Percentiles rank a stretch among this genome's conserved stretches.
Conservation (phyloP, 1,140 invertebrate genomes). For the Gonioctena quinquepunctata region DNA sequence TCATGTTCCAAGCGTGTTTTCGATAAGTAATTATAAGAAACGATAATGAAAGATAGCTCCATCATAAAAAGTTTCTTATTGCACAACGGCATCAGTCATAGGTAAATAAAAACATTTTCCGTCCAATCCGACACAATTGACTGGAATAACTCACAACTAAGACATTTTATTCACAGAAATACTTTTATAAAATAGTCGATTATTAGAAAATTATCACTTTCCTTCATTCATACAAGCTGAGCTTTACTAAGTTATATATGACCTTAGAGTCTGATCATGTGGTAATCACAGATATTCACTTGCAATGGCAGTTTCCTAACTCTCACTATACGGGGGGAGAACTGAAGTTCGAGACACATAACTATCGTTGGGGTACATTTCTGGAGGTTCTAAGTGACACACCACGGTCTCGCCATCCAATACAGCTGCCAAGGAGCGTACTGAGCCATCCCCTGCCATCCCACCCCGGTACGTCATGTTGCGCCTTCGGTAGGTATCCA, state of each 20-base stretch:
- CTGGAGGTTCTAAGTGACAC: slow-evolving; percentile 74
- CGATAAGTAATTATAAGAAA: not conserved
- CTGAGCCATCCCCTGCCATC: slow-evolving; percentile 61
- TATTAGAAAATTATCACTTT: slow-evolving; percentile 56
- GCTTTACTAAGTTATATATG: slow-evolving; percentile 47
- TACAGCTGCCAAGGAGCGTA: slow-evolving; percentile 72
- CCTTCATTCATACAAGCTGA: slow-evolving; percentile 53
- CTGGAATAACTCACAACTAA: slow-evolving; percentile 52
- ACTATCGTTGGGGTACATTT: slow-evolving; percentile 48
- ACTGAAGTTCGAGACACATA: slow-evolving; percentile 51
- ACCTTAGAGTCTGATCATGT: slow-evolving; percentile 54
- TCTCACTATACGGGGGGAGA: slow-evolving; percentile 54
- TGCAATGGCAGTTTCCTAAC: slow-evolving; percentile 54
- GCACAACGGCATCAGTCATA: not conserved
- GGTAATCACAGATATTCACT: slow-evolving; percentile 57
- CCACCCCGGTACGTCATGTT: slow-evolving; percentile 51
- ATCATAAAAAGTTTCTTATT: not conserved
- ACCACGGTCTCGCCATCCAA: slow-evolving; percentile 82
- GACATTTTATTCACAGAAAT: slow-evolving; percentile 48
- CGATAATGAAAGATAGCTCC: not conserved
- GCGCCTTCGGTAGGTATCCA: slow-evolving; percentile 55
- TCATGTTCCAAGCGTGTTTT: not conserved
- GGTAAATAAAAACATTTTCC: slow-evolving; percentile 30
- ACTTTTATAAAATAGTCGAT: slow-evolving; percentile 54
- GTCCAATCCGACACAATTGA: slow-evolving; percentile 28